These are phyloP conservation scores for Pteronura brasiliensis DNA, from an alignment of 2,113 vertebrate species.

Conservation along the genomic window DNA sequence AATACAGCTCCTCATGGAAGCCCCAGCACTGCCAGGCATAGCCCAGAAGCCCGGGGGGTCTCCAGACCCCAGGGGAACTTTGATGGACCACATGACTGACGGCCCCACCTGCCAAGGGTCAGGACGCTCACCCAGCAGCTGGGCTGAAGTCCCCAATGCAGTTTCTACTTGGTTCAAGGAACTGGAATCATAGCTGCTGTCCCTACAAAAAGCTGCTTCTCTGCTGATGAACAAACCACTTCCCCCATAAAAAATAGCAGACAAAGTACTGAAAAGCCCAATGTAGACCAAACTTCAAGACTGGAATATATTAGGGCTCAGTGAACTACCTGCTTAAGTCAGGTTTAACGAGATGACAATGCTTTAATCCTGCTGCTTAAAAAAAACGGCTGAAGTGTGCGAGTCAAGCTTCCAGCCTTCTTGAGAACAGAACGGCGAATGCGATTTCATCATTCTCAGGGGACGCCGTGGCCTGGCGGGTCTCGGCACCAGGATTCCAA, in stretches of 20 bases:
- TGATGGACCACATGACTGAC: background rate
- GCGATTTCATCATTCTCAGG: background rate
- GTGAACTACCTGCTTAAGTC: background rate
- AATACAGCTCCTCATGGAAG: background rate
- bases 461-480: too few relatives aligned
- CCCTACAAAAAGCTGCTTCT: background rate
- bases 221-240: background rate
- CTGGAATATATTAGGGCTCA: background rate
- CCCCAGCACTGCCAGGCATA: background rate
- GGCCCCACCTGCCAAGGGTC: background rate
- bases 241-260: background rate
- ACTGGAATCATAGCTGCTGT: background rate
- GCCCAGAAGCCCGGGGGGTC: background rate
- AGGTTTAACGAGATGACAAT: background rate
- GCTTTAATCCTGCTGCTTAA: background rate
- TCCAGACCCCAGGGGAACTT: background rate
- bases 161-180: background rate
- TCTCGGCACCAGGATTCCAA: background rate
- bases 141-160: background rate
- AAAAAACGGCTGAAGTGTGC: background rate
- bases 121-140: background rate
- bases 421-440: background rate
- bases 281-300: background rate
- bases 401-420: background rate
- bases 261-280: background rate